Evolutionary conservation across 2,113 vertebrate species (phyloP).

Genomic region (Erpornis zantholeuca): DNA sequence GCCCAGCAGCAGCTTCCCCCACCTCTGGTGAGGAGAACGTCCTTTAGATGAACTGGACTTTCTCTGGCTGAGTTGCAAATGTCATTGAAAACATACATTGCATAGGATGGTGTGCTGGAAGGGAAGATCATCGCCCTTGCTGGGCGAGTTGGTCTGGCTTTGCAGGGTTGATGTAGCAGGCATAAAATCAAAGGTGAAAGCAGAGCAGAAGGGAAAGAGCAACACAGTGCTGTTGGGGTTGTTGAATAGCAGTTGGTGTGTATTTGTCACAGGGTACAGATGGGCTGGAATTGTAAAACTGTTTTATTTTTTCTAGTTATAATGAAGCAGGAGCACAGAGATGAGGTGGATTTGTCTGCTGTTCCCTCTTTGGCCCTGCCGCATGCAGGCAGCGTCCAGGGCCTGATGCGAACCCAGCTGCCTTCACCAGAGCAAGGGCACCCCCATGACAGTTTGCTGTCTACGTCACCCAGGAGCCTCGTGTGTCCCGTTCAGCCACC

Average conservation of each 20-base stretch:
- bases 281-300: neutral
- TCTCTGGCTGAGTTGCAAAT: neutral
- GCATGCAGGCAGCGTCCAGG: conserved; percentile 70
- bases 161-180: neutral
- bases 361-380: conserved; percentile 82
- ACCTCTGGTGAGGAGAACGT: neutral
- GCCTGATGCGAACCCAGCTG: conserved; percentile 81
- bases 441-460: conserved; percentile 82
- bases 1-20: neutral
- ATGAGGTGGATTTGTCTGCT: conserved; percentile 86
- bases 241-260: neutral
- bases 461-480: conserved; percentile 83
- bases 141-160: neutral
- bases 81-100: neutral
- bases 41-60: neutral
- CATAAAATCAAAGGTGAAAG: neutral
- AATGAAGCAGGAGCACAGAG: conserved; percentile 94
- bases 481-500: conserved; percentile 81
- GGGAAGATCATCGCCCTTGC: neutral
- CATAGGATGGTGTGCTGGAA: neutral
- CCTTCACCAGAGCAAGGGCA: conserved; percentile 88
- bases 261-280: neutral
- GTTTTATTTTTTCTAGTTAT: conserved; percentile 76
- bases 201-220: neutral
- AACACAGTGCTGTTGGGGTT: neutral